Percentiles rank a stretch among this genome's conserved stretches.
These are phyloP conservation scores for Sympetrum striolatum DNA, from an alignment of 2,888 invertebrate species.

Conservation along the genomic window DNA sequence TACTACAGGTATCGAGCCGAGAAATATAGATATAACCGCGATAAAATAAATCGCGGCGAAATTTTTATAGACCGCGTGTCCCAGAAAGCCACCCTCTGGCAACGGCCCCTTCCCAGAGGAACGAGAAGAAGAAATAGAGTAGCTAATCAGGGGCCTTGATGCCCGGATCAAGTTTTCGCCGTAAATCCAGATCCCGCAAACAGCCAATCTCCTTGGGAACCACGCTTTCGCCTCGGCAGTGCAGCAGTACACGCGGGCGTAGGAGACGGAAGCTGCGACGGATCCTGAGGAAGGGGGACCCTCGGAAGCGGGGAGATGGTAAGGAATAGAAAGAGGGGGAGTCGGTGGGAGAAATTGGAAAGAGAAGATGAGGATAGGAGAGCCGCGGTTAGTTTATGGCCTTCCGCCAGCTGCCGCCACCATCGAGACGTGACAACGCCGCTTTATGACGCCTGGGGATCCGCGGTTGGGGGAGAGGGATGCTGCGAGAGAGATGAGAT, in stretches of 20 bases:
- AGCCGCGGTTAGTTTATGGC: constrained; percentile 46
- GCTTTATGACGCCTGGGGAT: constrained; percentile 44
- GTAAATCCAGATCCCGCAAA: constrained; percentile 27
- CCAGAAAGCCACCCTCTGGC: too few species aligned
- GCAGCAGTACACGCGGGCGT: constrained; percentile 19
- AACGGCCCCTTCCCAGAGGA: too few species aligned
- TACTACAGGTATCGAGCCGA: too few species aligned
- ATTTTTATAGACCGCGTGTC: too few species aligned
- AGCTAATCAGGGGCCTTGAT: constrained; percentile 14
- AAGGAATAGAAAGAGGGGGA: not conserved
- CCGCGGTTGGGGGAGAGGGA: not conserved
- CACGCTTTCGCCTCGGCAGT: not conserved
- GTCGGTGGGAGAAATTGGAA: not conserved
- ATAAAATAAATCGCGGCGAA: too few species aligned
- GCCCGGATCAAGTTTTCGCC: constrained; percentile 36
- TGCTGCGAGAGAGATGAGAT: not conserved
- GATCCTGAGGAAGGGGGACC: constrained; percentile 48
- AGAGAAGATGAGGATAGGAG: constrained; percentile 21
- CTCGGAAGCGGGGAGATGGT: not conserved
- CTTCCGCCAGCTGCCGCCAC: constrained; percentile 45
- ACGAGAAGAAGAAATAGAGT: not conserved
- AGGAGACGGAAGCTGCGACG: constrained; percentile 46
- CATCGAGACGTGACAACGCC: constrained; percentile 47
- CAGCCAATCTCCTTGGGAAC: constrained; percentile 22
- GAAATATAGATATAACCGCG: too few species aligned